Evolutionary conservation across 1,140 invertebrate genomes (phyloP), one percentile per base, ranked within the genome.

Genomic region (Zaprionus davidi): DNA sequence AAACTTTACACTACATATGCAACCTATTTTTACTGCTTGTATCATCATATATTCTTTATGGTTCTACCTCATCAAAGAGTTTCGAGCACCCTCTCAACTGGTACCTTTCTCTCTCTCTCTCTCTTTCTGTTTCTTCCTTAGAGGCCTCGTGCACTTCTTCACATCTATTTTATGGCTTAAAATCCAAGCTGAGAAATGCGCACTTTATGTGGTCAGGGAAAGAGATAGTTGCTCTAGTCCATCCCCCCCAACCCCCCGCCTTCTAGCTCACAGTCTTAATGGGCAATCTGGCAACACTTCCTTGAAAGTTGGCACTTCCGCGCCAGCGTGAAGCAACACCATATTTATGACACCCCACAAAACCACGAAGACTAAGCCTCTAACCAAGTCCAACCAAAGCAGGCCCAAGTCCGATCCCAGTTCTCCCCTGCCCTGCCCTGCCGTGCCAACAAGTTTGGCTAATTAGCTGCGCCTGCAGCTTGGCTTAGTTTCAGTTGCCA

Each of bases 401-500:
- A 34, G 31, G 31, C n/a, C 36, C 41, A 17, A 46, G 41, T 46
- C 41, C 41, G n/a, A 46, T 46, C 2, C 41, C n/a, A 41, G 38
- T 2, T 31, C 28, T 5, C 55, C 55, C 68, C 41, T 13, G 9
- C 15, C 7, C 1, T 31, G 17, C 20, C 22, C 26, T 22, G 34
- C 20, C 46, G 15, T 26, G 26, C 31, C 44, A 70, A 55, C 56
- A 60, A 78, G 67, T 71, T 62, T 76, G 67, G 76, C 72, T 78
- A 78, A 78, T 78, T 78, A 78, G 76, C 76, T 76, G 76, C 72
- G 66, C 72, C 67, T 71, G 69, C 59, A 76, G 69, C 69, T 71
- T 53, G 70, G 56, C 64, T 56, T 74, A 60, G 56, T 53, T 53
- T 60, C 22, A 53, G 55, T 36, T 58, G 41, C 38, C 36, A 58